A percentile compares a stretch with the other conserved stretches of the same genome.
Evolutionary conservation across 2,888 invertebrate genomes (phyloP).

Genomic region (Brenthis daphne): DNA sequence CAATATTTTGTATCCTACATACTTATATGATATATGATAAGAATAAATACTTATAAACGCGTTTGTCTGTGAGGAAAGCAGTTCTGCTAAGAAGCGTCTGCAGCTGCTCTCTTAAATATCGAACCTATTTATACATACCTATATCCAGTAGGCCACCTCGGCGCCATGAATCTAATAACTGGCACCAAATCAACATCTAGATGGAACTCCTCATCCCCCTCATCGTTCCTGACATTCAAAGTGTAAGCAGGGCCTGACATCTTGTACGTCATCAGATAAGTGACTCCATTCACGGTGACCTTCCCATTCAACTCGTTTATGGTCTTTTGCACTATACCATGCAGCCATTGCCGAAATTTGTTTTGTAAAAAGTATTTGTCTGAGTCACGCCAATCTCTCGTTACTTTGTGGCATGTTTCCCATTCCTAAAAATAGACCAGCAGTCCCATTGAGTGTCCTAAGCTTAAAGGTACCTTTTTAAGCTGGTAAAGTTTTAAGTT

Average conservation of each 20-base stretch:
- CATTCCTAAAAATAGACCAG: constrained; percentile 45
- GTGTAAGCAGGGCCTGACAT: constrained; percentile 83
- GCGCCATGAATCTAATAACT: constrained; percentile 70
- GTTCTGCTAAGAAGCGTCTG: no score
- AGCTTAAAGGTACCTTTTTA: neutral
- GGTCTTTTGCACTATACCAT: constrained; percentile 70
- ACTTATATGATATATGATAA: no score
- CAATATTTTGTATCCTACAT: no score
- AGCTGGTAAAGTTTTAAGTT: neutral
- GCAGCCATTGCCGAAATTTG: constrained; percentile 80
- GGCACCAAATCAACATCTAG: constrained; percentile 81
- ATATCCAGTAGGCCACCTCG: constrained; percentile 68
- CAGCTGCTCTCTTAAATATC: neutral
- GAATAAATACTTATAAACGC: no score
- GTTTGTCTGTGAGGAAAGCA: no score
- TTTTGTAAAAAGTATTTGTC: constrained; percentile 73
- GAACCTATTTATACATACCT: constrained; percentile 47
- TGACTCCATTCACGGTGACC: constrained; percentile 55
- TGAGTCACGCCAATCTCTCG: constrained; percentile 68
- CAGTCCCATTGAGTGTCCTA: no score
- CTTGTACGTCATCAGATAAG: constrained; percentile 58
- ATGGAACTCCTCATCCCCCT: constrained; percentile 48
- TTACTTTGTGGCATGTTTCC: constrained; percentile 64
- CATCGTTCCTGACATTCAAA: constrained; percentile 60
- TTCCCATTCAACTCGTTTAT: constrained; percentile 60